phyloP scores from a whole-genome alignment of 2,113 vertebrate genomes.

The Archocentrus centrarchus region DNA sequence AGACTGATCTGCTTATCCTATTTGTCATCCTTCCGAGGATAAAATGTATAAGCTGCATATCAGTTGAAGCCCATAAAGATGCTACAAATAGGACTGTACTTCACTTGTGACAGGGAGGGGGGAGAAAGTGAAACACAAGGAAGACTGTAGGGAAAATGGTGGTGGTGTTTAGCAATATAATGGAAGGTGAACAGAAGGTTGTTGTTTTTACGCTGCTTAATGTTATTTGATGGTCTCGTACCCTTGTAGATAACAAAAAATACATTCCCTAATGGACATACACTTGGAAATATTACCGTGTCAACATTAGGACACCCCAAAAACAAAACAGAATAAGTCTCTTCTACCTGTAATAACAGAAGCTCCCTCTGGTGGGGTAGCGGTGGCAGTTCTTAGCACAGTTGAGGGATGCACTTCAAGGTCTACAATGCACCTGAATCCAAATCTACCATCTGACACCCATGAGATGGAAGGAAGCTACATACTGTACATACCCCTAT shows the following conservation, averaged over 20 bases:
- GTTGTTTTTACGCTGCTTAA: background rate
- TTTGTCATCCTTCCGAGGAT: constrained; percentile 21
- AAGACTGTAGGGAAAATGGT: background rate
- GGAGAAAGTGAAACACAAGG: background rate
- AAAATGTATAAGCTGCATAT: constrained; percentile 21
- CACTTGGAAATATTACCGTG: background rate
- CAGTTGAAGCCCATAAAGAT: constrained; percentile 21
- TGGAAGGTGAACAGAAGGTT: background rate
- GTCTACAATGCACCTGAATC: constrained; percentile 14
- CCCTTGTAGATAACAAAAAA: background rate
- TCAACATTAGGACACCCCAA: background rate
- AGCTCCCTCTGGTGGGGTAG: constrained; percentile 62
- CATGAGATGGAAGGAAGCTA: background rate
- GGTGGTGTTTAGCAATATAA: background rate
- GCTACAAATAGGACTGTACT: constrained; percentile 2
- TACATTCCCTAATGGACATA: background rate
- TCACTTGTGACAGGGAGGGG: background rate
- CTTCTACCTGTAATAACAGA: constrained; percentile 15
- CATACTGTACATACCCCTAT: background rate
- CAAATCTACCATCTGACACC: background rate
- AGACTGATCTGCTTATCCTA: constrained; percentile 40
- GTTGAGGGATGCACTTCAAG: background rate
- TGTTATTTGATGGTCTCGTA: background rate
- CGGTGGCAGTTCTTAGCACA: background rate
- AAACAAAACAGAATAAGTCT: background rate